Conservation (phyloP, 2,888 invertebrate genomes). For the Hypolimnas misippus region DNA sequence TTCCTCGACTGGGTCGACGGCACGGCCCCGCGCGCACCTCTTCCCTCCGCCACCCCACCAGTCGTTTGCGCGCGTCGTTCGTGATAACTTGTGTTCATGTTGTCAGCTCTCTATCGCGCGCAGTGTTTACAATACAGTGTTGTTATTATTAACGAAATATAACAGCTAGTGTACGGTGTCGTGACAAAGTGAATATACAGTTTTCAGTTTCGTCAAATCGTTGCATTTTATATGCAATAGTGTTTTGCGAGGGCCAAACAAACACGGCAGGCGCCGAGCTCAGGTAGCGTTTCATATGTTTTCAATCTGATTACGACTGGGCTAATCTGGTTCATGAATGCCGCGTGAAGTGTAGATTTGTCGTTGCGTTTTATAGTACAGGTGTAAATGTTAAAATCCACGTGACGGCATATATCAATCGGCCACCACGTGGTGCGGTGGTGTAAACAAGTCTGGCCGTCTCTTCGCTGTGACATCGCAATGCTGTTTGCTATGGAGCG, state of each 20-base stretch:
- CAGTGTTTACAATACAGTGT: conserved; percentile 78
- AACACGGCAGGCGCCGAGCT: conserved; percentile 78
- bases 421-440: conserved; percentile 75
- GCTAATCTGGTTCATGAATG: conserved; percentile 56
- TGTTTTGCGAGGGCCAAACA: conserved; percentile 63
- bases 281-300: conserved; percentile 76
- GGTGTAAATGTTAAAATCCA: conserved; percentile 63
- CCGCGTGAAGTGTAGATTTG: conserved; percentile 44
- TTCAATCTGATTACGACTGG: conserved; percentile 68
- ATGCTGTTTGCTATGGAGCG: conserved; percentile 41
- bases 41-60: conserved; percentile 49
- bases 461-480: conserved; percentile 52
- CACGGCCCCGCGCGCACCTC: conserved; percentile 61
- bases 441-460: conserved; percentile 74
- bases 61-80: conserved; percentile 76
- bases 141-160: conserved; percentile 65
- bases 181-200: conserved; percentile 59
- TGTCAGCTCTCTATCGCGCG: conserved; percentile 63
- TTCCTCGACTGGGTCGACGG: conserved; percentile 79
- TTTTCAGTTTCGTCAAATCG: conserved; percentile 45
- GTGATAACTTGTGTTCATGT: conserved; percentile 59
- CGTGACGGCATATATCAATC: conserved; percentile 68
- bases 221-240: conserved; percentile 53
- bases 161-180: conserved; percentile 63
- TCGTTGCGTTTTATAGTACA: conserved; percentile 52